A percentile compares a stretch with the other conserved stretches of the same genome.
Evolutionary conservation across 2,888 invertebrate species (phyloP).

Genomic region (Volucella inflata): DNA sequence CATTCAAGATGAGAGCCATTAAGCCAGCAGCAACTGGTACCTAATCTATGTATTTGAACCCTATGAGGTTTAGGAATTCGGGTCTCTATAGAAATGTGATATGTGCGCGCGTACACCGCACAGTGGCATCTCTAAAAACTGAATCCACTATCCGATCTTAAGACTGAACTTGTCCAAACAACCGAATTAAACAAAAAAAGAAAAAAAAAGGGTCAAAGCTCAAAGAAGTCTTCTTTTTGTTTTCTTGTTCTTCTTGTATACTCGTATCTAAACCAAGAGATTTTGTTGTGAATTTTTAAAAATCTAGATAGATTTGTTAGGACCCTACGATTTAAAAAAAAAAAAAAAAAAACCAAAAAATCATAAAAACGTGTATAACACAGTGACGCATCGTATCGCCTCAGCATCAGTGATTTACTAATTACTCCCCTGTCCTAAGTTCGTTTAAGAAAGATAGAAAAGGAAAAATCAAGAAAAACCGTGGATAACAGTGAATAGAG

Average conservation of each 20-base stretch:
- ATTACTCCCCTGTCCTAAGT: no score
- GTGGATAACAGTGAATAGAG: no score
- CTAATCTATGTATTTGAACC: conserved; percentile 70
- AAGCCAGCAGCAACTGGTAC: conserved; percentile 34
- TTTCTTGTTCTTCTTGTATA: conserved; percentile 2
- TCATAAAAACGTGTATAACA: no score
- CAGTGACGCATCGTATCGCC: no score
- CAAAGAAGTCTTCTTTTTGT: conserved; percentile 20
- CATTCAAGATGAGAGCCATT: conserved; percentile 58
- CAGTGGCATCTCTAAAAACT: conserved; percentile 19
- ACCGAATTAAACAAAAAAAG: no score
- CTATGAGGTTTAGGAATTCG: conserved; percentile 61
- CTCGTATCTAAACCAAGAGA: neutral
- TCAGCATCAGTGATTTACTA: no score
- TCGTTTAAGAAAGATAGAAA: no score
- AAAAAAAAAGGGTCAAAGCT: conserved; percentile 58
- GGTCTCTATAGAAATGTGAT: conserved; percentile 67
- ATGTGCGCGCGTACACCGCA: conserved; percentile 51
- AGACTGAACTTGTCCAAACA: conserved; percentile 55
- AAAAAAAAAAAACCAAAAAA: no score
- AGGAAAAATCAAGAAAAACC: no score
- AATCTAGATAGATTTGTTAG: no score
- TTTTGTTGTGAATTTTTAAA: no score
- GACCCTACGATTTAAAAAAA: no score
- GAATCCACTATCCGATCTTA: conserved; percentile 31